Percentiles rank a stretch among this genome's conserved stretches.
Evolutionary conservation across 2,888 invertebrate species (phyloP).

Genomic region (Diogma glabrata): DNA sequence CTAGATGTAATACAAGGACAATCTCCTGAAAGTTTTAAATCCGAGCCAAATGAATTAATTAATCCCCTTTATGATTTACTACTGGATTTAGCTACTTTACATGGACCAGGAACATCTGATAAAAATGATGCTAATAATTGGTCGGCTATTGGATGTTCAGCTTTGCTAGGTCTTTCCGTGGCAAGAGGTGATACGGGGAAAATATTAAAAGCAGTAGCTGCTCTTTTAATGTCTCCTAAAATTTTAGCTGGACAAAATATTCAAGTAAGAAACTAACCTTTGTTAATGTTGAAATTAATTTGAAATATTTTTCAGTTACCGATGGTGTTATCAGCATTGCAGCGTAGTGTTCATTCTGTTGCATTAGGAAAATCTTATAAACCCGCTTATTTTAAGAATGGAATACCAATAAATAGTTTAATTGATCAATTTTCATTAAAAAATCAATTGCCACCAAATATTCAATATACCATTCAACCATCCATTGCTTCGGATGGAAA

Average conservation of each 20-base stretch:
- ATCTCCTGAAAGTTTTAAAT: slow-evolving; percentile 35
- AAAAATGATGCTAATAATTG: slow-evolving; percentile 46
- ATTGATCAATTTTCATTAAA: slow-evolving; percentile 45
- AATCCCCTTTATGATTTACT: slow-evolving; percentile 75
- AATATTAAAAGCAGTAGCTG: slow-evolving; percentile 73
- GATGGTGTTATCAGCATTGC: slow-evolving; percentile 68
- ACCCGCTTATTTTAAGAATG: slow-evolving; percentile 82
- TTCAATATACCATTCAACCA: slow-evolving; percentile 37
- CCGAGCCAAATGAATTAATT: slow-evolving; percentile 43
- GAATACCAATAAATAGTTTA: slow-evolving; percentile 66
- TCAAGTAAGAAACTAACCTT: slow-evolving; percentile 41
- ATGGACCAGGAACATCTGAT: slow-evolving; percentile 43
- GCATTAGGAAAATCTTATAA: slow-evolving; percentile 71
- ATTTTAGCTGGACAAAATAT: slow-evolving; percentile 68
- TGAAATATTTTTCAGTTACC: slow-evolving; percentile 50
- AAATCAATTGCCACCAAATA: slow-evolving; percentile 38
- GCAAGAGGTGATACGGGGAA: slow-evolving; percentile 89
- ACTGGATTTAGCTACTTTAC: slow-evolving; percentile 67
- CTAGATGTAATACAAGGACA: slow-evolving; percentile 73
- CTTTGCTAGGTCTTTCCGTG: slow-evolving; percentile 81
- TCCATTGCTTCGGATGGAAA: slow-evolving; percentile 83
- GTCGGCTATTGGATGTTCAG: slow-evolving; percentile 82
- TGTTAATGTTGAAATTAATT: slow-evolving; percentile 13
- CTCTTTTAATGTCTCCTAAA: slow-evolving; percentile 75
- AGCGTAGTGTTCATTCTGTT: slow-evolving; percentile 80